Evolutionary conservation across 2,797 vertebrate species (phyloP).

Genomic region (Gila robusta): DNA sequence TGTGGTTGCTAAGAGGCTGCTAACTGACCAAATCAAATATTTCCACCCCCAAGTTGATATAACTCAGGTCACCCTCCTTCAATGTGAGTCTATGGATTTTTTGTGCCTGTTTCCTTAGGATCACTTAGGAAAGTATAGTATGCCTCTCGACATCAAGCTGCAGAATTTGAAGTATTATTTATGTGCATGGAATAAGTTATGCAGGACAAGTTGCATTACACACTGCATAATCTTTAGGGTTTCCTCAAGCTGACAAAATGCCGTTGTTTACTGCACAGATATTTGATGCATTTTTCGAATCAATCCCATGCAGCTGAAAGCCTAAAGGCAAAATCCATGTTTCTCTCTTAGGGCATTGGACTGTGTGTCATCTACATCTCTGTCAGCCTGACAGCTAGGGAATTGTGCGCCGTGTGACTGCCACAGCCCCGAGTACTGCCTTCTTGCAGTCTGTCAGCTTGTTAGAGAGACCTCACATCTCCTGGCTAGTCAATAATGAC

Average conservation of each 20-base stretch:
- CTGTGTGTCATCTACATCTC: slow-evolving; percentile 38
- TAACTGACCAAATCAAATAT: background rate
- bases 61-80: background rate
- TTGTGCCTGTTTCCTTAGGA: background rate
- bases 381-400: slow-evolving; percentile 50
- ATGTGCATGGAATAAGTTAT: background rate
- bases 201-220: background rate
- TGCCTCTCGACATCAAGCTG: background rate
- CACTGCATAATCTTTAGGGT: slow-evolving; percentile 6
- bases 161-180: background rate
- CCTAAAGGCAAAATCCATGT: slow-evolving; percentile 45
- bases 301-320: slow-evolving; percentile 29
- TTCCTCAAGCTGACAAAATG: slow-evolving; percentile 32
- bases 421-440: slow-evolving; percentile 44
- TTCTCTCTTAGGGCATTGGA: slow-evolving; percentile 28
- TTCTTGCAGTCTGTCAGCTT: slow-evolving; percentile 67
- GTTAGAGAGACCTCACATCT: slow-evolving; percentile 60
- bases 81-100: background rate
- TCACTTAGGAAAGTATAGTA: background rate
- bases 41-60: background rate
- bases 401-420: slow-evolving; percentile 49
- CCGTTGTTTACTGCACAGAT: slow-evolving; percentile 33
- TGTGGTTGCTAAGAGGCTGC: background rate
- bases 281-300: slow-evolving; percentile 41
- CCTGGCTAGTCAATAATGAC: slow-evolving; percentile 67